These are phyloP conservation scores for Lomographa bimaculata DNA, from an alignment of 2,888 invertebrate genomes.

Conservation along the genomic window DNA sequence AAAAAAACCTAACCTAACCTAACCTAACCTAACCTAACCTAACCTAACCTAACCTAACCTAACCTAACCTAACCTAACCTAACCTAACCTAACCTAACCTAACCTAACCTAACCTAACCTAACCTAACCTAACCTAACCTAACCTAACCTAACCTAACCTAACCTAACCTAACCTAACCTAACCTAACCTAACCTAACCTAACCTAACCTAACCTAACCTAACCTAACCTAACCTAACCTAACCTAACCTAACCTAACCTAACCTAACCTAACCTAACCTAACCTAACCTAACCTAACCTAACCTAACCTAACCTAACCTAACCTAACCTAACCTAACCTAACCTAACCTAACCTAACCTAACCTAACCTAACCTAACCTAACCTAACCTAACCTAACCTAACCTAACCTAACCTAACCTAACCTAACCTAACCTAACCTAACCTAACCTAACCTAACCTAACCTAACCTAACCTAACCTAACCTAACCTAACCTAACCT, in stretches of 20 bases:
- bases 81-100: slow-evolving; percentile 1
- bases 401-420: too few relatives aligned
- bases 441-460: too few relatives aligned
- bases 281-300: too few relatives aligned
- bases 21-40: slow-evolving; percentile 13
- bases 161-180: neutral
- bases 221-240: slow-evolving; percentile 1
- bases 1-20: too few relatives aligned
- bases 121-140: slow-evolving; percentile 1
- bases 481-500: too few relatives aligned
- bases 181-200: neutral
- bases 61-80: slow-evolving; percentile 5
- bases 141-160: neutral
- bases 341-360: too few relatives aligned
- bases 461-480: too few relatives aligned
- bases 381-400: too few relatives aligned
- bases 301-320: too few relatives aligned
- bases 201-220: neutral
- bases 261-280: slow-evolving; percentile 1
- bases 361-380: too few relatives aligned
- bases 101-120: neutral
- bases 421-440: too few relatives aligned
- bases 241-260: slow-evolving; percentile 1
- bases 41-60: slow-evolving; percentile 5
- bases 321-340: too few relatives aligned